Percentiles rank a stretch among this genome's conserved stretches.
Conservation (phyloP, 2,113 vertebrate species). For the Hystrix cristata region DNA sequence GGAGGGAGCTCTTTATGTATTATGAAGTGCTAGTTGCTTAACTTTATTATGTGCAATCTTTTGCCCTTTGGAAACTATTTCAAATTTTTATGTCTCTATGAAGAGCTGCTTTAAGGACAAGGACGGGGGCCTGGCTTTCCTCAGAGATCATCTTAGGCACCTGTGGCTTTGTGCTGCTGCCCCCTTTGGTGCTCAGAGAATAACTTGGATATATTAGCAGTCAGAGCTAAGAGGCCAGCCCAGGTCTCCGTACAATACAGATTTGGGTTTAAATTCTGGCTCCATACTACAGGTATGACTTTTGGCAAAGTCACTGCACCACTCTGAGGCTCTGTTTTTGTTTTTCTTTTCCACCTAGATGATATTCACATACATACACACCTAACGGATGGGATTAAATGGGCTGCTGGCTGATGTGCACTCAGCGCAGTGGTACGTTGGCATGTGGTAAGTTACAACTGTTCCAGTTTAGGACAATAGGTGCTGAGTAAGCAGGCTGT, state of each 20-base stretch:
- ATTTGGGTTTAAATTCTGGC: constrained; percentile 4
- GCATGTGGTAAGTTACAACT: no score
- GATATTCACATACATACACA: background rate
- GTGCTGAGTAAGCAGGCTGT: background rate
- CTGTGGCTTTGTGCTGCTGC: no score
- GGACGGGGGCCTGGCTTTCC: background rate
- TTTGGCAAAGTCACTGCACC: background rate
- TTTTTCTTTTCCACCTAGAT: constrained; percentile 42
- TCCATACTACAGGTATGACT: background rate
- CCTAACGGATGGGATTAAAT: background rate
- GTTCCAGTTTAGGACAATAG: background rate
- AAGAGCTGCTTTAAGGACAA: constrained; percentile 13
- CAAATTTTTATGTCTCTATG: background rate
- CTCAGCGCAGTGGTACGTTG: background rate
- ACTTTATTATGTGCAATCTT: background rate
- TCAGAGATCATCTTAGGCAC: background rate
- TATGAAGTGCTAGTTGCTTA: background rate
- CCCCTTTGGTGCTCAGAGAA: background rate
- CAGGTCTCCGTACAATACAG: background rate
- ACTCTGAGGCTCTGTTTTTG: background rate
- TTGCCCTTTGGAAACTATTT: constrained; percentile 31
- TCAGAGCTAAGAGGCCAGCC: background rate
- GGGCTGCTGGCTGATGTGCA: background rate
- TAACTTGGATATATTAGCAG: background rate
- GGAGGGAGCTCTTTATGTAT: background rate